Base-by-base conservation (phyloP, 2,888 invertebrate genomes). In the Caenorhabditis zanzibari region DNA sequence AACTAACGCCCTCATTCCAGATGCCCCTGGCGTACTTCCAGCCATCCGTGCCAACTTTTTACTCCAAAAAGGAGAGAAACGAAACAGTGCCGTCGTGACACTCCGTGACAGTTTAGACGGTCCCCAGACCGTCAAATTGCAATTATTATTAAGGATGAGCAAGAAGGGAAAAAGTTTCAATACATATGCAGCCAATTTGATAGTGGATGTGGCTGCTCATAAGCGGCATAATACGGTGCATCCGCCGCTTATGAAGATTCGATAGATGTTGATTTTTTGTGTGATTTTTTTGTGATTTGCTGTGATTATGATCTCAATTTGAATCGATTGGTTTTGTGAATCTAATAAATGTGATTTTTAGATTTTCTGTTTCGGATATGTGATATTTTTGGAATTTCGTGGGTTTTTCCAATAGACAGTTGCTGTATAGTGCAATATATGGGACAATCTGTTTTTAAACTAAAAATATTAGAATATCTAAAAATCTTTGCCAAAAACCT, bases 171-270 rank as follows among this genome's bases (percentile, higher is more conserved):
- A 91, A 10, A 93, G 93, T 88, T 92, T 91, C 58, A 93, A 93
- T 32, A 92, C 92, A 47, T 93, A 93, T 22, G 91, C 93, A 19
- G 93, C 93, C 41, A 93, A 92, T 54, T 92, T 94, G 49, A 91
- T 92, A 47, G 90, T 93, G 7, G 93, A 92, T 86, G 93, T 93
- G 47, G 93, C 93, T 4, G 83, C 88, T 28, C 88, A 91, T 71
- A 88, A 88, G 63, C 69, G 87, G 72, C 87, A 85, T 58, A 84
- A 82, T 56, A 44, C 75, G 16, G 68, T 85, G 16, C 74, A 82
- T 81, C 81, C 83, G 66, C 83, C 83, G 19, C 35, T 82, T 2
- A 74, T 74, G 54, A 61, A 44, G 38, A 66, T 68, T 32, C 72
- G 73, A 72, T 64, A 54, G 35, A 28, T 54, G n/a, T 12, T 35